Percentiles rank a stretch among this genome's conserved stretches.
phyloP scores from a whole-genome alignment of 2,888 invertebrate genomes.

The Anoplius nigerrimus region DNA sequence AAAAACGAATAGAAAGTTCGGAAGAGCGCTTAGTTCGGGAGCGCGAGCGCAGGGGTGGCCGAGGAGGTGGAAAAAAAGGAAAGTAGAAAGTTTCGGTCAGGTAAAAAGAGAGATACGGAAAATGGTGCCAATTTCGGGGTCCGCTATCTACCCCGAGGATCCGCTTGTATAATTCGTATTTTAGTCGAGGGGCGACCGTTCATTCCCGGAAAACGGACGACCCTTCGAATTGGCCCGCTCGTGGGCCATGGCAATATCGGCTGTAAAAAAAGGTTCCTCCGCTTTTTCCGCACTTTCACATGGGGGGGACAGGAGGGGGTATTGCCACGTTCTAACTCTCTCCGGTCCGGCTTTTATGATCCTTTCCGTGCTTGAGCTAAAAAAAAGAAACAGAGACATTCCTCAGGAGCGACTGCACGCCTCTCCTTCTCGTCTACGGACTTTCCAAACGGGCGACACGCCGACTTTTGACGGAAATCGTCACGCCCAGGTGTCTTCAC shows the following conservation, averaged over 20 bases:
- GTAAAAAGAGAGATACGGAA: conserved; percentile 37
- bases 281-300: conserved; percentile 51
- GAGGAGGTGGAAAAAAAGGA: conserved; percentile 49
- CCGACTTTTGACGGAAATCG: no score
- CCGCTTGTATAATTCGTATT: conserved; percentile 51
- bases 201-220: conserved; percentile 48
- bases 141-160: conserved; percentile 36
- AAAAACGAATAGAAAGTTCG: conserved; percentile 26
- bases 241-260: conserved; percentile 36
- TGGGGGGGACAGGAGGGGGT: conserved; percentile 3
- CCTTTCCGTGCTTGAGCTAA: conserved; percentile 29
- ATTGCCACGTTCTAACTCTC: conserved; percentile 8
- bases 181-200: conserved; percentile 45
- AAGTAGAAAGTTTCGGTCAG: conserved; percentile 59
- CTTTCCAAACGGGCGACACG: no score
- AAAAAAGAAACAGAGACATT: conserved; percentile 28
- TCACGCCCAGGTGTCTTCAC: no score
- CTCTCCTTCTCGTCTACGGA: background rate
- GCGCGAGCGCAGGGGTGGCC: conserved; percentile 5
- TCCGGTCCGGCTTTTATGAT: conserved; percentile 37
- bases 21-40: conserved; percentile 14
- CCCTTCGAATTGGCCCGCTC: conserved; percentile 42
- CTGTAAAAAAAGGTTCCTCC: conserved; percentile 47
- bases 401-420: background rate
- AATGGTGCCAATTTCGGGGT: conserved; percentile 31